Conservation (phyloP, 2,797 vertebrate species). For the Oreortyx pictus region DNA sequence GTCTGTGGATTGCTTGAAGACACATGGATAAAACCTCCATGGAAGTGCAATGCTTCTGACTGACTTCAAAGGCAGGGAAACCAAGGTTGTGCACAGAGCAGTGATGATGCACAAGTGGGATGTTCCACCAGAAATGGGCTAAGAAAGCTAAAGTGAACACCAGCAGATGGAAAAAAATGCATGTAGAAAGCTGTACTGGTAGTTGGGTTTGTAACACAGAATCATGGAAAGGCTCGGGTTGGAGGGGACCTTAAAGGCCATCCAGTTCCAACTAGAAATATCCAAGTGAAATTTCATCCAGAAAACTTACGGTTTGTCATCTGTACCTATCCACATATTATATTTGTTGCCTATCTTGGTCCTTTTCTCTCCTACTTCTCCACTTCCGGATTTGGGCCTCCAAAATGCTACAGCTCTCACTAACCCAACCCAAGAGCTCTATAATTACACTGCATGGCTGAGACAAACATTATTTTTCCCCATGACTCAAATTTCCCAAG, state of each 20-base stretch:
- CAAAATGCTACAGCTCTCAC: background rate
- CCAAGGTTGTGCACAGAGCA: accelerated
- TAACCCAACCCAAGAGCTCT: background rate
- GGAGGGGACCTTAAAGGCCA: too few relatives aligned
- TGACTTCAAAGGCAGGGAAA: background rate
- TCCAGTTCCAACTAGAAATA: background rate
- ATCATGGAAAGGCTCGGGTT: too few relatives aligned
- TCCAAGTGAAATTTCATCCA: background rate
- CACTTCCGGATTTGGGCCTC: background rate
- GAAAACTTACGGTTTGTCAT: background rate
- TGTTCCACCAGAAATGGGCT: background rate
- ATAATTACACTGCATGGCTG: background rate
- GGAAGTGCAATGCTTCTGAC: background rate
- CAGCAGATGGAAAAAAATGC: background rate
- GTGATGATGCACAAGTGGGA: background rate
- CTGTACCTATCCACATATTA: background rate
- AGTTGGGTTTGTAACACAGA: background rate
- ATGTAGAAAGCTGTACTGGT: background rate
- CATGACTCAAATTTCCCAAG: background rate
- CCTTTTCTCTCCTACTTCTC: background rate
- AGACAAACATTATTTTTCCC: background rate
- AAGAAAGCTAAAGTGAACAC: background rate
- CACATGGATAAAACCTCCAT: background rate
- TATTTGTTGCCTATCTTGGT: background rate
- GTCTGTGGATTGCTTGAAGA: background rate